Evolutionary conservation across 1,140 invertebrate species (phyloP).

Genomic region (Brachionus paranguensis): DNA sequence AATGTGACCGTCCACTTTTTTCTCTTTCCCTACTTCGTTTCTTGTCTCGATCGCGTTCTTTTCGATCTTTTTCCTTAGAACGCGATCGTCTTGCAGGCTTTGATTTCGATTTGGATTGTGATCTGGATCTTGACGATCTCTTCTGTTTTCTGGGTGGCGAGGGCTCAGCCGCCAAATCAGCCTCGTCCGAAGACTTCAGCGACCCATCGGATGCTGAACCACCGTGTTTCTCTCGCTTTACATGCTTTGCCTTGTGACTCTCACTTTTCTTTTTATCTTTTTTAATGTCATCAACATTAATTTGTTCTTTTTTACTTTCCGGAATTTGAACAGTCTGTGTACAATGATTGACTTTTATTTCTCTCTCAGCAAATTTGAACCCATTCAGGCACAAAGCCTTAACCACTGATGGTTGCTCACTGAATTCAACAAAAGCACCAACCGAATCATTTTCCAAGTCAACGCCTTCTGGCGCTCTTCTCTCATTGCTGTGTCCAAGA

Average conservation of each 20-base stretch:
- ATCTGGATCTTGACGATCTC: background rate
- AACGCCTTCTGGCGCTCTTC: background rate
- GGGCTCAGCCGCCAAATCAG: background rate
- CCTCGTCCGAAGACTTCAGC: background rate
- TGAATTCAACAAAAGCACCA: conserved; percentile 39
- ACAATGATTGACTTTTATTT: conserved; percentile 24
- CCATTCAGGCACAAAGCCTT: conserved; percentile 40
- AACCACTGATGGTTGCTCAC: conserved; percentile 26
- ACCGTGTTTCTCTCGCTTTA: background rate
- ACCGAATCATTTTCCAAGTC: background rate
- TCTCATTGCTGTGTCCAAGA: background rate
- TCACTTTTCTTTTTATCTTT: conserved; percentile 4
- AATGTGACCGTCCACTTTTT: background rate
- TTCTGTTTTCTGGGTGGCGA: conserved; percentile 11
- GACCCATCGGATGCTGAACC: conserved; percentile 2
- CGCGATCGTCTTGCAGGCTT: background rate
- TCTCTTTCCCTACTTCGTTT: background rate
- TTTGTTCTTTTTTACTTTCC: background rate
- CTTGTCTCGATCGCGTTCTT: conserved; percentile 17
- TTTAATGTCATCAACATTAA: background rate
- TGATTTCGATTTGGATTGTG: conserved; percentile 7
- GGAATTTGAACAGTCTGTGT: background rate
- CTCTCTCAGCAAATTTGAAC: background rate
- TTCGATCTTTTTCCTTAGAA: conserved; percentile 5
- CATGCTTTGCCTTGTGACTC: background rate